Evolutionary conservation across 2,113 vertebrate genomes (phyloP).

Genomic region (Cygnus buccinator): DNA sequence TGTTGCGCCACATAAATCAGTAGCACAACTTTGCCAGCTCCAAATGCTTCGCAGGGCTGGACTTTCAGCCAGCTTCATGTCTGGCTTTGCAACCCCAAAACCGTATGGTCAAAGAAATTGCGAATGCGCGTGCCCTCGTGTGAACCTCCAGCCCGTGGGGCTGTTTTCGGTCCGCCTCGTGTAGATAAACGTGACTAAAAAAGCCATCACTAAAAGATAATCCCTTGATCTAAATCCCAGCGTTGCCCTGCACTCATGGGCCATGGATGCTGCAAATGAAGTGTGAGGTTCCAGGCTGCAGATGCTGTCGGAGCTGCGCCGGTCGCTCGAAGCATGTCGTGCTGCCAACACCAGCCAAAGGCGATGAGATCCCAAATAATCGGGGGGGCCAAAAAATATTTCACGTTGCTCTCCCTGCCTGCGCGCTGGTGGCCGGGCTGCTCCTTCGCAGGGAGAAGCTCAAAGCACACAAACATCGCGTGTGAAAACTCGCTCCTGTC

Average conservation of each 20-base stretch:
- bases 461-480: not conserved
- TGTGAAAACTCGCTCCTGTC: not conserved
- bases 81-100: conserved; percentile 56
- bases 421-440: not conserved
- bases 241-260: not conserved
- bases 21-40: conserved; percentile 50
- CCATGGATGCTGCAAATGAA: not conserved
- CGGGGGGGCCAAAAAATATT: not conserved
- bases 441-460: not conserved
- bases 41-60: conserved; percentile 21
- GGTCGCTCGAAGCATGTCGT: not conserved
- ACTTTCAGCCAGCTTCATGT: conserved; percentile 52
- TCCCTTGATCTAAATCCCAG: not conserved
- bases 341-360: not conserved
- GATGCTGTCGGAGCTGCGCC: not conserved
- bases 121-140: not conserved
- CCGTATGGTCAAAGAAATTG: not conserved
- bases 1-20: conserved; percentile 66
- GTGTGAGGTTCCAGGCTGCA: conserved; percentile 35
- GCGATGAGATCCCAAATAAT: not conserved
- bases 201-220: conserved; percentile 23
- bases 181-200: conserved; percentile 29
- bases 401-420: not conserved
- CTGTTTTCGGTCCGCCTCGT: conserved; percentile 1
- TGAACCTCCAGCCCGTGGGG: conserved; percentile 26